A percentile compares a stretch with the other conserved stretches of the same genome.
These are phyloP conservation scores for Buphagus erythrorhynchus DNA, from an alignment of 2,797 vertebrate species.

Conservation along the genomic window DNA sequence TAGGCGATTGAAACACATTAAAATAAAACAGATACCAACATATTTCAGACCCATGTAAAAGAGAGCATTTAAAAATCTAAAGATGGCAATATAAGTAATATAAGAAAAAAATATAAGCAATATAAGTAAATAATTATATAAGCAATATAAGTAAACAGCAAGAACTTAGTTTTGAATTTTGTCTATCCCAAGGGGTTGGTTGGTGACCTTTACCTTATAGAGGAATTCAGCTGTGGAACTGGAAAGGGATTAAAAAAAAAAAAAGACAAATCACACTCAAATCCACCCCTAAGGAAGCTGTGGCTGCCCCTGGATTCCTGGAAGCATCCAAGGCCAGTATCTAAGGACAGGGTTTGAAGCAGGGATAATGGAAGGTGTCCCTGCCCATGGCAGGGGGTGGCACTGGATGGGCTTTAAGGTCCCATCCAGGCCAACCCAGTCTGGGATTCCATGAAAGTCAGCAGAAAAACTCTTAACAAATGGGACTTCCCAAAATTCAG, in stretches of 20 bases:
- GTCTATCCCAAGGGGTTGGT: neutral
- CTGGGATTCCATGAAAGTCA: neutral
- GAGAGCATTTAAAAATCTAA: neutral
- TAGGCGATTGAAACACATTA: neutral
- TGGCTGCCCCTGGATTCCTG: neutral
- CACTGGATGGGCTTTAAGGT: accelerated
- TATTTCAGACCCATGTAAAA: neutral
- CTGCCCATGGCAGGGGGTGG: neutral
- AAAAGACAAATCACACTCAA: neutral
- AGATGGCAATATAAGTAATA: no score
- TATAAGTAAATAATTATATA: no score
- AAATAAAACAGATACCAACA: neutral
- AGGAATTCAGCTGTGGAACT: no score
- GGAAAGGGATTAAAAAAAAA: no score
- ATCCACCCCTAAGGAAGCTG: neutral
- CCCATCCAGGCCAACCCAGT: neutral
- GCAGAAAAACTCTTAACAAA: neutral
- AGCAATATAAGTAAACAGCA: neutral
- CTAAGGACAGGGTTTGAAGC: accelerated
- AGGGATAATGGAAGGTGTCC: accelerated
- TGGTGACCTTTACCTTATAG: neutral
- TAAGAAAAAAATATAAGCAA: no score
- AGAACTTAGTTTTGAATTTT: neutral
- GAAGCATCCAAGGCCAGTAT: accelerated
- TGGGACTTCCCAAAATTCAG: neutral